phyloP scores from a whole-genome alignment of 2,797 vertebrate species.

The Sylvilagus floridanus region DNA sequence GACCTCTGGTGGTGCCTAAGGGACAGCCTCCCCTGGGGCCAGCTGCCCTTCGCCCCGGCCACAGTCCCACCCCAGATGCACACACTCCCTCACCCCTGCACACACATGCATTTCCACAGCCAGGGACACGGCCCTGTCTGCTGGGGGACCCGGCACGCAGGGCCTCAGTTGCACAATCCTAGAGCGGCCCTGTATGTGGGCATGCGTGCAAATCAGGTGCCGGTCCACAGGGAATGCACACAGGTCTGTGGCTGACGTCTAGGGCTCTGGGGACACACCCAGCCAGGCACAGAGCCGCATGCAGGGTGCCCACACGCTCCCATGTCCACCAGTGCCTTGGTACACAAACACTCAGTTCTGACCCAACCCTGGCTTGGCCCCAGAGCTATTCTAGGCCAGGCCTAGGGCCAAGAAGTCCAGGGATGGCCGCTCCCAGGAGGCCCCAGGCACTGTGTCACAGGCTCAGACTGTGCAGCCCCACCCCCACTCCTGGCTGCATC shows the following conservation, averaged over 20 bases:
- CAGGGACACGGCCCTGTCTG: background rate
- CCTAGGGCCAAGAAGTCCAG: slow-evolving; percentile 55
- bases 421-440: slow-evolving; percentile 65
- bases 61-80: background rate
- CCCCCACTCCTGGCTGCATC: slow-evolving; percentile 4
- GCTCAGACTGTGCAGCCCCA: background rate
- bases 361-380: background rate
- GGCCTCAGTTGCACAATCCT: background rate
- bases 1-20: background rate
- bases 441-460: background rate
- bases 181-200: background rate
- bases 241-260: background rate
- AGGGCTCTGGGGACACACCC: background rate
- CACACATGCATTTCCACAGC: background rate
- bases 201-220: background rate
- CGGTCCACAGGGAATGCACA: background rate
- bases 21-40: background rate
- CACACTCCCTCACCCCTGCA: background rate
- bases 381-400: slow-evolving; percentile 69
- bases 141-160: background rate
- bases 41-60: background rate
- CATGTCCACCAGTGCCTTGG: background rate
- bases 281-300: background rate
- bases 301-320: too few species aligned
- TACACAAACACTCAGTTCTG: background rate